phyloP scores from a whole-genome alignment of 2,888 invertebrate genomes.

The Drosophila kokeensis region DNA sequence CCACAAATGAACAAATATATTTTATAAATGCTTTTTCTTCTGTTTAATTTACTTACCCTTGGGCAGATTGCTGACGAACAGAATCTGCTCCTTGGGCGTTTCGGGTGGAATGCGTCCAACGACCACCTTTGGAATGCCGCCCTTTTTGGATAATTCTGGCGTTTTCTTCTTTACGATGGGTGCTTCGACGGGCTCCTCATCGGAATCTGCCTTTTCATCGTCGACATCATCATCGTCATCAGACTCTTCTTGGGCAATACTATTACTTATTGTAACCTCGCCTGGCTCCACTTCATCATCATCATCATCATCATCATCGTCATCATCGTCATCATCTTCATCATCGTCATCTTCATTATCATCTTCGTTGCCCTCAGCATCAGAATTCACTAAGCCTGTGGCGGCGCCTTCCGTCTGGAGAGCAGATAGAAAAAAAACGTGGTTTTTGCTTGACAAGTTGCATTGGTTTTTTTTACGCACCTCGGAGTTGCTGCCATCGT shows the following conservation, averaged over 20 bases:
- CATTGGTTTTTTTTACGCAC: conserved; percentile 27
- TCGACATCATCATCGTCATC: conserved; percentile 26
- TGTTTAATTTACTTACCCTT: conserved; percentile 51
- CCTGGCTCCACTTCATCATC: conserved; percentile 55
- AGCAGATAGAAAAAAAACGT: conserved; percentile 4
- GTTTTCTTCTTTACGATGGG: conserved; percentile 55
- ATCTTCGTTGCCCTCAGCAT: conserved; percentile 44
- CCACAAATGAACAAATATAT: too few species aligned
- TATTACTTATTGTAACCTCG: conserved; percentile 26
- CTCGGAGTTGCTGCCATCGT: conserved; percentile 60
- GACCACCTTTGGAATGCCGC: conserved; percentile 63
- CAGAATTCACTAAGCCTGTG: conserved; percentile 19
- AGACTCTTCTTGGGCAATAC: background rate
- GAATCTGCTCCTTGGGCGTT: conserved; percentile 49
- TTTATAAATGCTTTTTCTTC: too few species aligned
- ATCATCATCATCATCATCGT: conserved; percentile 22
- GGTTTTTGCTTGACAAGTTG: background rate
- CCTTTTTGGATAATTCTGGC: background rate
- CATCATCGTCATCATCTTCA: conserved; percentile 28
- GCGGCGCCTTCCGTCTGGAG: conserved; percentile 32
- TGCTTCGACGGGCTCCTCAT: conserved; percentile 66
- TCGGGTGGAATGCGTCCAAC: conserved; percentile 39
- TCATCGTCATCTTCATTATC: conserved; percentile 42
- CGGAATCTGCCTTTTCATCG: conserved; percentile 39
- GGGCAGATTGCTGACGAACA: conserved; percentile 64